Evolutionary conservation across 2,888 invertebrate species (phyloP), one percentile per base, ranked within the genome.

Genomic region (Digitonthophagus gazella): DNA sequence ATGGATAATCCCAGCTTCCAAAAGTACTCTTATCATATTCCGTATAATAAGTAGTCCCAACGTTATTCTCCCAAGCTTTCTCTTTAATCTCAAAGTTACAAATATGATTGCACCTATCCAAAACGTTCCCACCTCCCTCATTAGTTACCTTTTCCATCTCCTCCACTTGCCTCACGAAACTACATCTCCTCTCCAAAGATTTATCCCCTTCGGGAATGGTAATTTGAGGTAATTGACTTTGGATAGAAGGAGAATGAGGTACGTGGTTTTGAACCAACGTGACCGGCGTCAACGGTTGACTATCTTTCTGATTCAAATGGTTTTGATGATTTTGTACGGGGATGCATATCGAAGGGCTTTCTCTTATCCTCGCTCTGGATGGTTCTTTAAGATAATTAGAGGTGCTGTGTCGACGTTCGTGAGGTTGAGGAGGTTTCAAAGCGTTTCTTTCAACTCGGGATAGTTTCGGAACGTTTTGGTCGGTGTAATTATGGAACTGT

Each of bases 401-500:
- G 71, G 81, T 81, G 73, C 79, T 82, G 78, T 80, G 83, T 65
- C 81, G 78, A 66, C 81, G 77, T 71, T 80, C 81, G 72, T 80
- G 79, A 74, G 79, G 71, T 73, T 74, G 68, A 72, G 78, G 76
- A 6, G 80, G 83, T 68, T 78, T 79, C 15, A 83, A 74, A n/a
- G 80, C 77, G 71, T 80, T 81, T 65, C 82, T 72, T 82, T 86
- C 84, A 75, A 83, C 83, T 78, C 82, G 81, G 77, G 84, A 85
- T 81, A 85, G 82, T 83, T 85, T 84, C 80, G 82, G 85, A 83
- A 85, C 84, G 64, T 83, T 83, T 71, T 85, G 85, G 68, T 81
- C 81, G 11, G 83, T 83, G 79, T 86, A 84, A 78, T 86, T 86
- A 78, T 86, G 86, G 78, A 86, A 87, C 75, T 86, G 86, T 74